These are phyloP conservation scores for Buteo buteo DNA, from an alignment of 2,113 vertebrate species.

Conservation along the genomic window DNA sequence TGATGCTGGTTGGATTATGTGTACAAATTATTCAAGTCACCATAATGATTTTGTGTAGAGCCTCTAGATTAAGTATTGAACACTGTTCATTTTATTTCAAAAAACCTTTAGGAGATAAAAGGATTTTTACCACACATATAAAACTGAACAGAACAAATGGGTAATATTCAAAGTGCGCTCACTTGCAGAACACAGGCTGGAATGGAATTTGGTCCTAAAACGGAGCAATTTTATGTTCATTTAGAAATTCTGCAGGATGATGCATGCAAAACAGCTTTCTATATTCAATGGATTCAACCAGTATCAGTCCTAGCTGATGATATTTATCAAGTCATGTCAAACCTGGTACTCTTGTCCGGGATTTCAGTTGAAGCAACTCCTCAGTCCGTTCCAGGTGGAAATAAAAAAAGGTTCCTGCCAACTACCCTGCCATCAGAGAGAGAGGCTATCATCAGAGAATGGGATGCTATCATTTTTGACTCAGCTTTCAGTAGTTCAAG, in stretches of 20 bases:
- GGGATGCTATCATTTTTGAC: neutral
- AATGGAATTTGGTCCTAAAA: neutral
- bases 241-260: neutral
- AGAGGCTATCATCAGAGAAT: neutral
- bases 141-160: neutral
- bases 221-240: neutral
- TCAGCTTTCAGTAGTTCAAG: neutral
- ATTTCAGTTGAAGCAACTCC: neutral
- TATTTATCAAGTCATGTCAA: neutral
- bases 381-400: neutral
- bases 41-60: neutral
- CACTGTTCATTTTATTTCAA: neutral
- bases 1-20: neutral
- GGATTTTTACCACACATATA: neutral
- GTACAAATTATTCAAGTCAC: neutral
- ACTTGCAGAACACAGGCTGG: neutral
- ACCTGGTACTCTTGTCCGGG: neutral
- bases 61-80: neutral
- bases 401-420: neutral
- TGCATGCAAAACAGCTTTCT: neutral
- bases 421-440: neutral
- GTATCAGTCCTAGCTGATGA: neutral
- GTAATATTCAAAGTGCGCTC: neutral
- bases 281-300: neutral
- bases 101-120: constrained; percentile 11